Base-by-base conservation (phyloP, 2,888 invertebrate species). In the Acleris holmiana region DNA sequence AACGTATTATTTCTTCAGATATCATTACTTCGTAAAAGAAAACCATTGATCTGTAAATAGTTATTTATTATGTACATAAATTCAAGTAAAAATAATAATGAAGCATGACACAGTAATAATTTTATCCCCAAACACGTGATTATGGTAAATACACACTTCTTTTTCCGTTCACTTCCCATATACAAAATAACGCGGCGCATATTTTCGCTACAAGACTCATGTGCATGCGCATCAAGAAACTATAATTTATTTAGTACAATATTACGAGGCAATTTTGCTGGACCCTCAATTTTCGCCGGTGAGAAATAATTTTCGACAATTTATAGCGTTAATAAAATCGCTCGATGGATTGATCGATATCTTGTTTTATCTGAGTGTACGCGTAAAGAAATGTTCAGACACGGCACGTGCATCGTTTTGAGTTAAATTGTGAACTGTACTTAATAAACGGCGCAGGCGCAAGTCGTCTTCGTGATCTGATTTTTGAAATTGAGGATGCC, bases 221-320 rank as follows among this genome's bases (percentile, higher is more conserved):
- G 73, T 71, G 72, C 80, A 82, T 59, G 73, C 72, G 72, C 71
- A 73, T 71, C 72, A 66, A 73, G 74, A 71, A 73, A 71, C 77
- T 78, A 72, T 85, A 84, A 85, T 84, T 85, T 84, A 78, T 82
- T 82, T 81, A 78, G 79, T 75, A 77, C 73, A 76, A 77, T 74
- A 76, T 76, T 79, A 78, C 74, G 66, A 71, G 70, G 71, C 77
- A 80, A 82, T 83, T 78, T 78, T 66, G 73, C 73, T 56, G 66
- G 69, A 74, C 69, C 71, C 72, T 74, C 76, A 75, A 79, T 76
- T 82, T 79, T 76, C 75, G 74, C 71, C 68, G 71, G 70, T 71
- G 73, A 73, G 77, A 81, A 80, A 80, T 78, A 78, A 78, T 83
- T 83, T 81, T 76, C 72, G 72, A 73, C 80, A 84, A 85, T 84